These are phyloP conservation scores for Luperina testacea DNA, from an alignment of 2,888 invertebrate genomes.

Conservation along the genomic window DNA sequence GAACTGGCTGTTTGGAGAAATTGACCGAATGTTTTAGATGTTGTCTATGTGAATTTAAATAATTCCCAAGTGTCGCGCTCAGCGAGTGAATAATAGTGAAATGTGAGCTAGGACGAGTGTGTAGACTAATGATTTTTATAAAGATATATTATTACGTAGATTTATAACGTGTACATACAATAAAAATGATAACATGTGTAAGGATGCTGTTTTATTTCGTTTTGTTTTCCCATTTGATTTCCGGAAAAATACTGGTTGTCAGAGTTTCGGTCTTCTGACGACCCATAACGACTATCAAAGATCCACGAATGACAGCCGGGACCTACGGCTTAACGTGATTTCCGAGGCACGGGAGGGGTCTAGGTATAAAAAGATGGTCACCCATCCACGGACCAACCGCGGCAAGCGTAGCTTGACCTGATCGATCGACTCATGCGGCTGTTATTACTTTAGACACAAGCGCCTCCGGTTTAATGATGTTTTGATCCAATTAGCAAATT, in stretches of 20 bases:
- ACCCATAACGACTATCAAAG: background rate
- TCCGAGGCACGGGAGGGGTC: background rate
- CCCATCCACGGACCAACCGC: too few species aligned
- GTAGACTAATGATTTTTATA: constrained; percentile 76
- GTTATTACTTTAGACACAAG: background rate
- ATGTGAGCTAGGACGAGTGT: constrained; percentile 61
- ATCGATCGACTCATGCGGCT: background rate
- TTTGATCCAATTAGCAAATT: background rate
- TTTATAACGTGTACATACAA: constrained; percentile 81
- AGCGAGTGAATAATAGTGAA: constrained; percentile 47
- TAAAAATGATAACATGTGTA: constrained; percentile 79
- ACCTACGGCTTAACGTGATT: background rate
- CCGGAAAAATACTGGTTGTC: background rate
- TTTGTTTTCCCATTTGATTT: background rate
- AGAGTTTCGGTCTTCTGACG: background rate
- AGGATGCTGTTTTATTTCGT: constrained; percentile 67
- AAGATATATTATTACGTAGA: constrained; percentile 77
- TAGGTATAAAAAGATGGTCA: background rate
- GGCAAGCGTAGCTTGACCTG: background rate
- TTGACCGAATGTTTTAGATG: background rate
- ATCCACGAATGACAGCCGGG: background rate
- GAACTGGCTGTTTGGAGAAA: background rate
- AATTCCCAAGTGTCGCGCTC: constrained; percentile 27
- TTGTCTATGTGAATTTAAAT: background rate
- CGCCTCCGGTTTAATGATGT: background rate